Percentiles rank a stretch among this genome's conserved stretches.
phyloP scores from a whole-genome alignment of 2,113 vertebrate genomes.

The Sylvia atricapilla region DNA sequence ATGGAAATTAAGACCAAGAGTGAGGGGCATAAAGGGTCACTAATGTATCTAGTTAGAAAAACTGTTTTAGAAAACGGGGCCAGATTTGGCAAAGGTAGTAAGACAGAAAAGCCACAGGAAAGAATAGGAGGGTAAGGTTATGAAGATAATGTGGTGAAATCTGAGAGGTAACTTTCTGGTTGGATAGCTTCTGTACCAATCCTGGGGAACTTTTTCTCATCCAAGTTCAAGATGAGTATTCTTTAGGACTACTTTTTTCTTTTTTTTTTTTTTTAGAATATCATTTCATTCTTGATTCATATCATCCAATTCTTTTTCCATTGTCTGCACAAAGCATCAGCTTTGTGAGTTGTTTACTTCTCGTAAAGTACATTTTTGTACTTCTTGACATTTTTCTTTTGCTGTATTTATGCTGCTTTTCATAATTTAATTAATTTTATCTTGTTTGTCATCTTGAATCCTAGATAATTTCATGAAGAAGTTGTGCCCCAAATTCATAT shows the following conservation, averaged over 20 bases:
- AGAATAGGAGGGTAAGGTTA: neutral
- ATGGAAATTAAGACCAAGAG: neutral
- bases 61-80: neutral
- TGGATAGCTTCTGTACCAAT: neutral
- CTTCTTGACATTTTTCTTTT: neutral
- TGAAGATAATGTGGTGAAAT: neutral
- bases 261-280: neutral
- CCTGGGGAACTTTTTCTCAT: neutral
- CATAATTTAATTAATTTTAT: neutral
- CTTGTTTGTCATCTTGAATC: neutral
- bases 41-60: neutral
- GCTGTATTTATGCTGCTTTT: neutral
- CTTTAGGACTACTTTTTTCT: accelerated
- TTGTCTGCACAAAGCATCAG: neutral
- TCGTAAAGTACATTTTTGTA: neutral
- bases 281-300: neutral
- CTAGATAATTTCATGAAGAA: neutral
- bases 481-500: neutral
- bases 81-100: neutral
- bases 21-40: neutral
- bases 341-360: neutral
- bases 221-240: neutral
- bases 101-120: neutral
- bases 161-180: neutral
- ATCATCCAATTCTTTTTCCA: neutral